These are phyloP conservation scores for Chymomyza procnemis DNA, from an alignment of 2,888 invertebrate genomes.

Conservation along the genomic window DNA sequence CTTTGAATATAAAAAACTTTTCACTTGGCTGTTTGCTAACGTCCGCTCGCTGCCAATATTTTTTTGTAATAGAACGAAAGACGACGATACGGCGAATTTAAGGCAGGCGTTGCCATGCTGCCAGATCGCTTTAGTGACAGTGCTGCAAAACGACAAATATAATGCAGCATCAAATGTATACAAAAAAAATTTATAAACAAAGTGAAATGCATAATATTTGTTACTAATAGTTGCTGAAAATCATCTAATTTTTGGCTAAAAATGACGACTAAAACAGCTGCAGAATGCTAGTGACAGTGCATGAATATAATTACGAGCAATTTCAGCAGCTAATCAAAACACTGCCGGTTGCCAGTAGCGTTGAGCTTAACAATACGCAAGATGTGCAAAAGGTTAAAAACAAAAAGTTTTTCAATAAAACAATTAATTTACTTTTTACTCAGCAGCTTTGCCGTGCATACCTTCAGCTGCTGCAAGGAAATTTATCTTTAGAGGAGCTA, in stretches of 20 bases:
- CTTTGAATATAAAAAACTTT: constrained; percentile 64
- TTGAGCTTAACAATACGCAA: neutral
- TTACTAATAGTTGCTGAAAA: neutral
- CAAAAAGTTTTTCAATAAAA: neutral
- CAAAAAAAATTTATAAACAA: neutral
- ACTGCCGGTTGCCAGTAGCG: constrained; percentile 7
- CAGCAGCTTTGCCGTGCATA: constrained; percentile 33
- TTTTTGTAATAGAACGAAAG: constrained; percentile 2
- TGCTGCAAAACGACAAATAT: neutral
- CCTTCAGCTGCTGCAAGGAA: constrained; percentile 17
- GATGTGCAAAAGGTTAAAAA: constrained; percentile 27
- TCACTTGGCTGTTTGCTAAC: constrained; percentile 34
- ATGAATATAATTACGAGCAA: constrained; percentile 30
- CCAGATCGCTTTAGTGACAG: neutral
- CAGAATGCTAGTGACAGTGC: neutral
- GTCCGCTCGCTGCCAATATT: constrained; percentile 14
- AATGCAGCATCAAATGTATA: neutral
- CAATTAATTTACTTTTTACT: neutral
- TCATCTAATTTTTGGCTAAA: neutral
- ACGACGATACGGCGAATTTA: neutral
- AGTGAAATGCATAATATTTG: neutral
- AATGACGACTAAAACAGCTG: neutral
- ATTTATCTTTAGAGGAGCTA: constrained; percentile 45
- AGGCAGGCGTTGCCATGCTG: neutral
- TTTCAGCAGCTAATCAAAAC: constrained; percentile 30